phyloP scores from a whole-genome alignment of 2,113 vertebrate genomes.

The Uropsilus gracilis region DNA sequence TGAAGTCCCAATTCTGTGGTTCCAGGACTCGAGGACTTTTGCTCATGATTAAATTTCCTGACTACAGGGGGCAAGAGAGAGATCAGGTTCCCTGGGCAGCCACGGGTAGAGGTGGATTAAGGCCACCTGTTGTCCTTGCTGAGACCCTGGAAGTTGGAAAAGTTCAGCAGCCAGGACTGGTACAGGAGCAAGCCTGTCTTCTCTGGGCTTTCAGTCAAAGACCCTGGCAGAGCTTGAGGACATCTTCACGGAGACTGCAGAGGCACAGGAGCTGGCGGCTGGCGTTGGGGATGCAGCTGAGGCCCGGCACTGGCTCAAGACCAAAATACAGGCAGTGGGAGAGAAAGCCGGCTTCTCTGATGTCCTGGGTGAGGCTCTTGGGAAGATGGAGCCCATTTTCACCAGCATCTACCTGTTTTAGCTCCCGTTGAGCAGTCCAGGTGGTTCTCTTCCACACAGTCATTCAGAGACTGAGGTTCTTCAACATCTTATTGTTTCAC shows the following conservation, averaged over 20 bases:
- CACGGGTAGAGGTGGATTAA: background rate
- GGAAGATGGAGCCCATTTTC: background rate
- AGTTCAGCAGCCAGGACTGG: background rate
- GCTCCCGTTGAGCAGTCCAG: background rate
- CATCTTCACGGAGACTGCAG: constrained; percentile 86
- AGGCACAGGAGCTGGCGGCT: constrained; percentile 88
- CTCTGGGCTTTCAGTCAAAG: constrained; percentile 84
- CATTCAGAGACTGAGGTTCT: background rate
- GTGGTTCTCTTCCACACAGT: background rate
- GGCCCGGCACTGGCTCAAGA: constrained; percentile 86
- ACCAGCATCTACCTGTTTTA: fast-evolving
- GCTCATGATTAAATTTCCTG: background rate
- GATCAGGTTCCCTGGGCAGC: background rate
- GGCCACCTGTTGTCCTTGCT: too few relatives aligned
- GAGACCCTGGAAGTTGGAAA: background rate
- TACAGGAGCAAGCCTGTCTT: background rate
- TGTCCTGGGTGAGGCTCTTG: constrained; percentile 84
- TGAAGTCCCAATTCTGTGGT: background rate
- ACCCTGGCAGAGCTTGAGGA: constrained; percentile 86
- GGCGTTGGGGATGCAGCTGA: constrained; percentile 67
- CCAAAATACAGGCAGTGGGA: constrained; percentile 86
- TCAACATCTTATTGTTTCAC: background rate
- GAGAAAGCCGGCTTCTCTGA: constrained; percentile 84
- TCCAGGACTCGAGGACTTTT: background rate
- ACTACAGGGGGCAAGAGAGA: background rate